Evolutionary conservation across 2,797 vertebrate genomes (phyloP), one percentile per base, ranked within the genome.

Genomic region (Platyrinchus mystaceus): DNA sequence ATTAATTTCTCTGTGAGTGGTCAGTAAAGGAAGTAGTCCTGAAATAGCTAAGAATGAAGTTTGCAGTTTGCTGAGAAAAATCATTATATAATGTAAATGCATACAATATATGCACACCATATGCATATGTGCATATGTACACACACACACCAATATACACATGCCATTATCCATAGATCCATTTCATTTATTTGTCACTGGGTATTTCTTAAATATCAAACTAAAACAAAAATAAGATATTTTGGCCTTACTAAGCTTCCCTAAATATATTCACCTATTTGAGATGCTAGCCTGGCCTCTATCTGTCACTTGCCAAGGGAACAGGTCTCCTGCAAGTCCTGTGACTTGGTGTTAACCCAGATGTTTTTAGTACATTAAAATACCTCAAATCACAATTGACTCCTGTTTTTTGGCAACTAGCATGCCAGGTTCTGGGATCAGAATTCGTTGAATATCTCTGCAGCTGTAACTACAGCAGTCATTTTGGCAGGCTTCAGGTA

Each of bases 401-500:
- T 69, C 20, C 30, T 84, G 14, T 0, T 67, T 93, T 92, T 82
- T 92, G 84, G 62, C 83, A 75, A 56, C n/a, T 12, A 58, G 9
- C 22, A 76, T 59, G 36, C 74, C 16, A 84, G 21, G 26, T 91
- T 68, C 66, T 70, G 44, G 56, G 47, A 87, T 77, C 36, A 58
- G 47, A 73, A 50, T 94, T 69, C 4, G 0, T 39, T 80, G 89
- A 55, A 30, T 86, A 62, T 75, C 74, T 88, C 83, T 93, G 66
- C 70, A 78, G 66, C 69, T 84, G 34, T 94, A 93, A 90, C 73
- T 78, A 56, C 62, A 86, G 73, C 46, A 88, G 80, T 86, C 69
- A 73, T n/a, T 87, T 93, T 16, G 32, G 70, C 62, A 89, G 90
- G 59, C 18, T 92, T 92, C 84, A 84, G 81, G 62, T 84, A 76